Evolutionary conservation across 2,888 invertebrate species (phyloP), one percentile per base, ranked within the genome.

Genomic region (Colletes collaris): DNA sequence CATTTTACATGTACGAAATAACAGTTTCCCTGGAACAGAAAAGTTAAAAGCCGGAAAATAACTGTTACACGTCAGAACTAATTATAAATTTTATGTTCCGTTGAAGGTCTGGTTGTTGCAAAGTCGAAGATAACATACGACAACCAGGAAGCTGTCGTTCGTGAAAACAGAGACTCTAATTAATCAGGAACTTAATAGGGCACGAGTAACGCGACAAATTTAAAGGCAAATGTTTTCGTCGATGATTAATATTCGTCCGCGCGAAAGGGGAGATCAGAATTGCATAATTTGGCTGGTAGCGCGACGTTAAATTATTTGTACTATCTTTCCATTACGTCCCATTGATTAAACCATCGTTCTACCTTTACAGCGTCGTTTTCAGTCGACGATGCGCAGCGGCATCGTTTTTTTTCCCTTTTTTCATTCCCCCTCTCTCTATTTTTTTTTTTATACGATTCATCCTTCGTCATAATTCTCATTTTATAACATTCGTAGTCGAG

Each of bases 161-260:
- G 44, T 46, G 44, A 46, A 8, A 46, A 46, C 44, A 46, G 10
- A 4, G 7, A 8, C 8, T 46, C 10, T 4, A 46, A 75, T 75
- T 75, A 71, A 75, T 75, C 75, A 52, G 71, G 52, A 64, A 75
- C 71, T 27, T 75, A 75, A 75, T 75, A 64, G 75, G 63, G 71
- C 58, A 63, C 71, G 37, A 64, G 52, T 75, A 75, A 75, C 71
- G 64, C 58, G 63, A 71, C 44, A 71, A 75, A 75, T 75, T 75
- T 75, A 70, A 70, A 58, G 52, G 63, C 63, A 75, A 75, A 76
- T 76, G 60, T 72, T 76, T 76, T 56, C 76, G 16, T 52, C n/a
- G 65, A 60, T 60, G 63, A 76, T 76, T 76, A 76, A 66, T 73
- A 76, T 73, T 50, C 55, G 27, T n/a, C 3, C 6, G 16, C 55